Evolutionary conservation across 1,140 invertebrate species (phyloP).

Genomic region (Diorhabda carinulata): DNA sequence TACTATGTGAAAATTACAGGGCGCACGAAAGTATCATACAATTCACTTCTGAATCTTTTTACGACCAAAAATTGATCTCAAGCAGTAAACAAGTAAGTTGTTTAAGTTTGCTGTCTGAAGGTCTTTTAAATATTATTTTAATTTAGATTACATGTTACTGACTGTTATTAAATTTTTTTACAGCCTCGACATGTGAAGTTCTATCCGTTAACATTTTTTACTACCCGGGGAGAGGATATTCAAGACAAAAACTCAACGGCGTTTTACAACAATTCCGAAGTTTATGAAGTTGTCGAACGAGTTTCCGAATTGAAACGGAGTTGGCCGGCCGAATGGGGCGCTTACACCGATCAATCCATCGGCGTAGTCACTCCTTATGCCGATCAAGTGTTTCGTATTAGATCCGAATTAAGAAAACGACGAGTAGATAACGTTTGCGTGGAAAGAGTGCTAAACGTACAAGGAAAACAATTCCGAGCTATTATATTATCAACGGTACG

Average conservation of each 20-base stretch:
- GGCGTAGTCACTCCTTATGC: slow-evolving; percentile 83
- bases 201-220: slow-evolving; percentile 79
- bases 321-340: slow-evolving; percentile 75
- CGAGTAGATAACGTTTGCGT: slow-evolving; percentile 75
- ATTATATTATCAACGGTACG: slow-evolving; percentile 82
- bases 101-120: background rate
- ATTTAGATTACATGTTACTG: background rate
- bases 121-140: slow-evolving; percentile 25
- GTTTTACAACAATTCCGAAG: slow-evolving; percentile 81
- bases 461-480: slow-evolving; percentile 85
- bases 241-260: slow-evolving; percentile 79
- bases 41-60: slow-evolving; percentile 79
- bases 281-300: slow-evolving; percentile 73
- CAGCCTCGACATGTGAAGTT: slow-evolving; percentile 62
- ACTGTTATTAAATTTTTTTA: background rate
- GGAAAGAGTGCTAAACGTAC: slow-evolving; percentile 82
- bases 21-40: slow-evolving; percentile 79
- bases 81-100: slow-evolving; percentile 54
- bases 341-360: slow-evolving; percentile 69
- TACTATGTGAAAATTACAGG: slow-evolving; percentile 82
- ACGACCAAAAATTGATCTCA: slow-evolving; percentile 71
- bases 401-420: slow-evolving; percentile 72
- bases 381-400: slow-evolving; percentile 78
- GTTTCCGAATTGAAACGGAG: slow-evolving; percentile 63
- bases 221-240: slow-evolving; percentile 72